Conservation (phyloP, 2,797 vertebrate genomes). For the Pogoniulus pusillus region DNA sequence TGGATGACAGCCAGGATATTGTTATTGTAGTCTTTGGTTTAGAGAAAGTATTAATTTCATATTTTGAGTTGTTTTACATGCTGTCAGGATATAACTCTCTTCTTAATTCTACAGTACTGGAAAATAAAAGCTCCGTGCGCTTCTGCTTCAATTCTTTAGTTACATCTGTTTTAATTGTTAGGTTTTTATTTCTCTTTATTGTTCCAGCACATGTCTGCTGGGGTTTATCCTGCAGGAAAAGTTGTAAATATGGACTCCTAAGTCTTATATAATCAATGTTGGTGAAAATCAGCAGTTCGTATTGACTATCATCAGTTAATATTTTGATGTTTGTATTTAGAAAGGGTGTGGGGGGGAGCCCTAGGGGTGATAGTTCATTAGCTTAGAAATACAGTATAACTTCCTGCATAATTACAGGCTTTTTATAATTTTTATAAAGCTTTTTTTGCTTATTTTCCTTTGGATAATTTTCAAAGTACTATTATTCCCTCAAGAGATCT, state of each 20-base stretch:
- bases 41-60: slow-evolving; percentile 53
- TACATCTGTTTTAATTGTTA: not conserved
- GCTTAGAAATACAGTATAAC: slow-evolving; percentile 70
- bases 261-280: not conserved
- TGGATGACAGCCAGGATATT: slow-evolving; percentile 16
- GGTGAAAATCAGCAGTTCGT: slow-evolving; percentile 34
- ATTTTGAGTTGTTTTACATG: slow-evolving; percentile 50
- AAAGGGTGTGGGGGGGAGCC: not conserved
- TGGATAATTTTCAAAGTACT: slow-evolving; percentile 82
- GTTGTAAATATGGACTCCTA: not conserved
- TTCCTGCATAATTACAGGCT: slow-evolving; percentile 71
- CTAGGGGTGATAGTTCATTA: slow-evolving; percentile 68
- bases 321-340: slow-evolving; percentile 54
- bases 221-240: not conserved
- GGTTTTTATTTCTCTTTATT: slow-evolving; percentile 4
- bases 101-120: not conserved
- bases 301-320: slow-evolving; percentile 54
- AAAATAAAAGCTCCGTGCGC: slow-evolving; percentile 6
- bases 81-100: slow-evolving; percentile 34
- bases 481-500: slow-evolving; percentile 73
- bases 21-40: slow-evolving; percentile 38
- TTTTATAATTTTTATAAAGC: slow-evolving; percentile 77
- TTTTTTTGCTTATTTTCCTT: slow-evolving; percentile 80
- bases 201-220: not conserved
- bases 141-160: slow-evolving; percentile 28